These are phyloP conservation scores for Chloroceryle amazona DNA, from an alignment of 2,797 vertebrate genomes.

Conservation along the genomic window DNA sequence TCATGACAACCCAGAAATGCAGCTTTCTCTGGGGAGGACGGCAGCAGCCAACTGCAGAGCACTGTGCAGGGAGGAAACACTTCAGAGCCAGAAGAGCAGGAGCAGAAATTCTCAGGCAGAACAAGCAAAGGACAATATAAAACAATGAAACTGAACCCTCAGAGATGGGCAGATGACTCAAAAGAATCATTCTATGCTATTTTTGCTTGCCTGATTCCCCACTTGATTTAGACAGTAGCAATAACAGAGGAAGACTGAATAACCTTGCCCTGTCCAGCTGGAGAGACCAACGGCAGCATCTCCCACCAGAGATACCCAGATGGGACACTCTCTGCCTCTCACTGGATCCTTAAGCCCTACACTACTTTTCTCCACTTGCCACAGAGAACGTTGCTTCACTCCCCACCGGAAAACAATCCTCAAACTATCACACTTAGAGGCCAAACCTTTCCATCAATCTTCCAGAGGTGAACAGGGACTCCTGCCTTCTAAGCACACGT, in stretches of 20 bases:
- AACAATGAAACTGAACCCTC: not conserved
- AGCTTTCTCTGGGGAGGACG: constrained; percentile 1
- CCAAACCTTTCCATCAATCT: not conserved
- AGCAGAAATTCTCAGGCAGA: not conserved
- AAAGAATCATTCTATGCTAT: not conserved
- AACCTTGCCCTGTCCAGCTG: not conserved
- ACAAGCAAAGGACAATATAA: not conserved
- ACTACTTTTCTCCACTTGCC: not conserved
- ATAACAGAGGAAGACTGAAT: not conserved
- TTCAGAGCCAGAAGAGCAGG: not conserved
- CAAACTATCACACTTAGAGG: not conserved
- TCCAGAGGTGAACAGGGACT: not conserved
- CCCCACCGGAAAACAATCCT: not conserved
- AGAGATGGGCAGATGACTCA: not conserved
- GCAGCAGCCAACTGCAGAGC: not conserved
- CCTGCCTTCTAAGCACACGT: not conserved
- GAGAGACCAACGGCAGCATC: not conserved
- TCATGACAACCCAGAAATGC: constrained; percentile 7
- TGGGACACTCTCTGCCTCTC: not conserved
- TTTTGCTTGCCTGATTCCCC: not conserved
- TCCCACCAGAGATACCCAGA: not conserved
- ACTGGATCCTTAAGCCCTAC: not conserved
- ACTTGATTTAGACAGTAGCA: not conserved
- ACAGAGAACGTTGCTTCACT: not conserved
- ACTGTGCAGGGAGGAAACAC: not conserved